These are phyloP conservation scores for Crotalus helleri DNA, from an alignment of 2,113 vertebrate genomes.

Conservation along the genomic window DNA sequence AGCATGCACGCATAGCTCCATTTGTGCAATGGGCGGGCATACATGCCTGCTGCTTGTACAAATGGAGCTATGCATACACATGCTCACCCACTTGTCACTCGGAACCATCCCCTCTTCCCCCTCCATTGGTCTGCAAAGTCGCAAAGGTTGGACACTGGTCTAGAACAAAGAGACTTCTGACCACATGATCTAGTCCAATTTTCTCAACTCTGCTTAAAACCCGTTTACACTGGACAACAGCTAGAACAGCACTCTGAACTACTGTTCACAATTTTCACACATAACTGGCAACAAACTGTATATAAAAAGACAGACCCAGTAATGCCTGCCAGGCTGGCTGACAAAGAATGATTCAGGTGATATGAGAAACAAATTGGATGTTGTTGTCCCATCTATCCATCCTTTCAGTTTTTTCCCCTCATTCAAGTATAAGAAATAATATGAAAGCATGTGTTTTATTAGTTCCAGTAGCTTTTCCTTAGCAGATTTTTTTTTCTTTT, in stretches of 20 bases:
- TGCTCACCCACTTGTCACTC: too few species aligned
- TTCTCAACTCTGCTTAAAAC: neutral
- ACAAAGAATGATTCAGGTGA: slow-evolving; percentile 28
- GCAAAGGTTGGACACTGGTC: too few species aligned
- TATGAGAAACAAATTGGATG: slow-evolving; percentile 19
- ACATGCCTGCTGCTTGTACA: too few species aligned
- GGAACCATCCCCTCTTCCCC: too few species aligned
- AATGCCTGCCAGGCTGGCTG: neutral
- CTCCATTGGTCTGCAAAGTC: too few species aligned
- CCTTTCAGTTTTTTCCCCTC: neutral
- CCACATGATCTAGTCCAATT: neutral
- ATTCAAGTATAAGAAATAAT: slow-evolving; percentile 21
- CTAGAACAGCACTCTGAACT: neutral
- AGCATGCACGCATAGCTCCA: too few species aligned
- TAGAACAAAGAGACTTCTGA: neutral
- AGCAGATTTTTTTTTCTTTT: neutral
- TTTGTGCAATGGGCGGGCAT: too few species aligned
- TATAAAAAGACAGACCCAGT: slow-evolving; percentile 18
- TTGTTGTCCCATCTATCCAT: slow-evolving; percentile 7
- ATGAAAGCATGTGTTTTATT: neutral
- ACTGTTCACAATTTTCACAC: neutral
- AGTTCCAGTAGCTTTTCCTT: neutral
- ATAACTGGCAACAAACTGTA: neutral
- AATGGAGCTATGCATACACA: too few species aligned
- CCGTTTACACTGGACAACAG: neutral